Evolutionary conservation across 1,140 invertebrate species (phyloP), one percentile per base, ranked within the genome.

Genomic region (Phocides pigmalion): DNA sequence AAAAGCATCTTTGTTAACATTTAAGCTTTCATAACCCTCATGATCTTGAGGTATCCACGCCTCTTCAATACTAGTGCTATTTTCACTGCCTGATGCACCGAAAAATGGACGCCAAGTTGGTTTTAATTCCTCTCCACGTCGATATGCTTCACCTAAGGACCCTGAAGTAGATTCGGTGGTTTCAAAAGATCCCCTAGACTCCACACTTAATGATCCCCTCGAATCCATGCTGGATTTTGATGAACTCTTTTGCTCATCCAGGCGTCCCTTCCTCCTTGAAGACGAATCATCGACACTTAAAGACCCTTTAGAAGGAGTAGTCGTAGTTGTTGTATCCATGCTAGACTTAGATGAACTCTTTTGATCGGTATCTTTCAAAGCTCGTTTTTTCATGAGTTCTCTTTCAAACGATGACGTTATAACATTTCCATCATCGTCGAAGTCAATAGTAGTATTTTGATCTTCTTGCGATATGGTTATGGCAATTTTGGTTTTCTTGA

Each of bases 71-170:
- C 96, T 97, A 1, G 96, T 96, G 51, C 94, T 94, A 39, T 93
- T 93, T 81, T 92, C 91, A 77, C 94, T 95, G 11, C 95, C 95
- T 0, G 95, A 96, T 70, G 95, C 96, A 4, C 96, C 93, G n/a
- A 96, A 94, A 77, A 97, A 97, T 0, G 95, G 95, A 71, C 94
- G 94, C 95, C 95, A 96, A 1, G 95, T 96, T n/a, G 95, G 94
- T 83, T 94, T 95, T 39, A 95, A 84, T 74, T 96, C 95, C 75
- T 94, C 93, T 0, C 93, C 93, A 37, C 93, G 93, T 46, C 95
- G 92, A 74, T 95, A 94, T 14, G 94, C 94, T 44, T 93, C 93
- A 5, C 94, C 94, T 32, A 95, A 87, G 20, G 95, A 95, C 4
- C 95, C 95, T n/a, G 94, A 96, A 69, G 95, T 96, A 19, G 95